Percentiles rank a stretch among this genome's conserved stretches.
phyloP scores from a whole-genome alignment of 2,888 invertebrate species.

The Hypena proboscidalis region DNA sequence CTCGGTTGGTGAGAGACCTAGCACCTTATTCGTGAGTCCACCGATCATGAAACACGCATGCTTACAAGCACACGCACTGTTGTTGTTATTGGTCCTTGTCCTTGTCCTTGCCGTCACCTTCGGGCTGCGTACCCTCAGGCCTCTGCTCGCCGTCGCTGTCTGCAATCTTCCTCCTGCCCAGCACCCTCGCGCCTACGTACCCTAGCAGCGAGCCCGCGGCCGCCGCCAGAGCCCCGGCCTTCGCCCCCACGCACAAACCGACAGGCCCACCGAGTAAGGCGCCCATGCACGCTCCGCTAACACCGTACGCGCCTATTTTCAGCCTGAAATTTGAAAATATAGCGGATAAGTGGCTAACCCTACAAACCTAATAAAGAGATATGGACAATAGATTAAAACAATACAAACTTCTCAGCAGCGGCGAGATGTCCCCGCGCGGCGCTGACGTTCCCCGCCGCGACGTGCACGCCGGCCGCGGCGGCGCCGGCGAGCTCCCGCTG shows the following conservation, averaged over 20 bases:
- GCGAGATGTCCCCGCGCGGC: conserved; percentile 56
- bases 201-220: conserved; percentile 63
- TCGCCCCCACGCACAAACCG: conserved; percentile 63
- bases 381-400: too few species aligned
- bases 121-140: too few species aligned
- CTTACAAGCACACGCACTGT: conserved; percentile 15
- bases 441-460: conserved; percentile 43
- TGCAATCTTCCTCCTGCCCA: too few species aligned
- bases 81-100: conserved; percentile 32
- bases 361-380: too few species aligned
- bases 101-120: too few species aligned
- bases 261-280: conserved; percentile 64
- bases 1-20: too few species aligned
- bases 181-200: conserved; percentile 44
- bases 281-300: conserved; percentile 60
- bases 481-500: conserved; percentile 53
- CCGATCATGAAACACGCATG: too few species aligned
- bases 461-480: conserved; percentile 32
- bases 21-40: too few species aligned
- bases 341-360: too few species aligned
- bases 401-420: conserved; percentile 55
- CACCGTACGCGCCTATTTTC: conserved; percentile 53
- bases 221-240: conserved; percentile 63
- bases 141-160: too few species aligned
- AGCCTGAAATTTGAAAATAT: too few species aligned